Evolutionary conservation across 2,113 vertebrate species (phyloP).

Genomic region (Rhinolophus ferrumequinum): DNA sequence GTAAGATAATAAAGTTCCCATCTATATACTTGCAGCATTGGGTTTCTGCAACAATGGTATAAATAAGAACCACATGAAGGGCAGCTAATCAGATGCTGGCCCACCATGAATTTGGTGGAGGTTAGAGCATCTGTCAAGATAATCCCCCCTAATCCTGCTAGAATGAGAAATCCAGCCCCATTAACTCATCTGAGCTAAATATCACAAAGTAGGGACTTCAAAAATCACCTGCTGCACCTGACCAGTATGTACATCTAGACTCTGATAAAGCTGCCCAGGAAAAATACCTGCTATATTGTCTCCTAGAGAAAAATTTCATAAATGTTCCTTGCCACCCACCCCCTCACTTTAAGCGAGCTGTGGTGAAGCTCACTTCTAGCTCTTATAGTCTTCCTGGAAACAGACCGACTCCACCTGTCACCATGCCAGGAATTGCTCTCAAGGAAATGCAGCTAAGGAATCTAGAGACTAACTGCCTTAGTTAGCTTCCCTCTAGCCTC

Average conservation of each 20-base stretch:
- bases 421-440: not conserved
- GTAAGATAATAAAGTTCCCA: not conserved
- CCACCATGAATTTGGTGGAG: not conserved
- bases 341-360: not conserved
- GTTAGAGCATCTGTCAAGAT: not conserved
- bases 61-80: not conserved
- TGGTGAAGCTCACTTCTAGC: not conserved
- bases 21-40: not conserved
- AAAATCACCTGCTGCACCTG: not conserved
- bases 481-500: not conserved
- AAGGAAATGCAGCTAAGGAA: not conserved
- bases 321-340: not conserved
- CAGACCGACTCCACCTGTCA: not conserved
- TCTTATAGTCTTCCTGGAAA: not conserved
- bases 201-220: not conserved
- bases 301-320: not conserved
- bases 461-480: not conserved
- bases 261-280: not conserved
- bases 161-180: not conserved
- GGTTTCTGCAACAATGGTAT: not conserved
- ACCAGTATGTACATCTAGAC: not conserved
- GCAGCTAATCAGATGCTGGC: not conserved
- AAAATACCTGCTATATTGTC: not conserved
- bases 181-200: not conserved
- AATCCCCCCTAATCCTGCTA: not conserved